Evolutionary conservation across 2,797 vertebrate genomes (phyloP).

Genomic region (Peromyscus melanophrys): DNA sequence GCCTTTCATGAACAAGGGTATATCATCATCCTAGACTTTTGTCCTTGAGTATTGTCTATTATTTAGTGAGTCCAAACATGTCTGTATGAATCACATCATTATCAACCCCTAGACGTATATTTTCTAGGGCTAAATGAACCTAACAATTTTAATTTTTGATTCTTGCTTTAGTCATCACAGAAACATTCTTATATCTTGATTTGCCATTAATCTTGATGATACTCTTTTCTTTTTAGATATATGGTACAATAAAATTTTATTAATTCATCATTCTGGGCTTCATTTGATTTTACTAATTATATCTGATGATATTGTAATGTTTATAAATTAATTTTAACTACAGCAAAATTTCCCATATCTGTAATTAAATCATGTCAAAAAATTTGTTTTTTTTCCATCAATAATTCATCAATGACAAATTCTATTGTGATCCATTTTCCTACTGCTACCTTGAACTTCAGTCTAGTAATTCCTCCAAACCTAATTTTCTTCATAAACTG

Average conservation of each 20-base stretch:
- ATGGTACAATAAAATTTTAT: slow-evolving; percentile 1
- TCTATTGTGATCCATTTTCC: neutral
- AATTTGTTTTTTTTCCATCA: neutral
- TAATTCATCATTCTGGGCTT: neutral
- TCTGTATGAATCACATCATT: neutral
- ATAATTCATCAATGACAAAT: neutral
- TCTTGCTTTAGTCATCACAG: neutral
- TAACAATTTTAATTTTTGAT: slow-evolving; percentile 11
- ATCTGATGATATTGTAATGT: neutral
- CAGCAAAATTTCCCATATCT: neutral
- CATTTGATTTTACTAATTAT: neutral
- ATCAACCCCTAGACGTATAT: neutral
- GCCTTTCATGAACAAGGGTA: neutral
- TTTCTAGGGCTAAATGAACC: neutral
- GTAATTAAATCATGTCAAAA: slow-evolving; percentile 22
- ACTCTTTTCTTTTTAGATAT: neutral
- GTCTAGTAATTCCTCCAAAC: slow-evolving; percentile 12
- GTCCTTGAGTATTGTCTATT: neutral
- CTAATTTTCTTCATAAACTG: neutral
- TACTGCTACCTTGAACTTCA: slow-evolving; percentile 13
- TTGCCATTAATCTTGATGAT: neutral
- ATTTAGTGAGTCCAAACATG: neutral
- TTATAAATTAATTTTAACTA: slow-evolving; percentile 29
- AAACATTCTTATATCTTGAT: neutral
- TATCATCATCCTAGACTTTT: neutral